phyloP scores from a whole-genome alignment of 2,113 vertebrate species.

The Tupaia chinensis region DNA sequence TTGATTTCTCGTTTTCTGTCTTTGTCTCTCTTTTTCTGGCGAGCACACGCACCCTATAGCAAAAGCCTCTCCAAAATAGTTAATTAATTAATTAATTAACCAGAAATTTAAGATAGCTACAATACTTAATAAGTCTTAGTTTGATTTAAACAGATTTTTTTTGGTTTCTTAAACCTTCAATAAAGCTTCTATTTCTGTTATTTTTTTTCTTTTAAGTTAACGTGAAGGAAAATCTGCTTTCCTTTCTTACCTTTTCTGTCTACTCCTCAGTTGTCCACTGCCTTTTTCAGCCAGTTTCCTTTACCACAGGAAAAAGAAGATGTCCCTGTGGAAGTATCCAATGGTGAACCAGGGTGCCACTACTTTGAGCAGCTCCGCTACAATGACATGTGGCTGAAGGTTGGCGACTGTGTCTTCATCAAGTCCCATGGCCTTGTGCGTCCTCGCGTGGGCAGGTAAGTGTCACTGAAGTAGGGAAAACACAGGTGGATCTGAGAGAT shows the following conservation, averaged over 20 bases:
- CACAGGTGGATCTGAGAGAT: conserved; percentile 39
- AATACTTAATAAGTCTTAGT: conserved; percentile 39
- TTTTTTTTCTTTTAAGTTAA: conserved; percentile 40
- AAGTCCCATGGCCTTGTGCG: conserved; percentile 96
- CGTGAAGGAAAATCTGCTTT: conserved; percentile 17
- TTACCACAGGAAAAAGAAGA: conserved; percentile 95
- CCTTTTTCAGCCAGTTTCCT: conserved; percentile 61
- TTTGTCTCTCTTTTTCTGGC: no score
- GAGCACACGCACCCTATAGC: no score
- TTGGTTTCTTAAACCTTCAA: background rate
- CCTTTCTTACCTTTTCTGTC: background rate
- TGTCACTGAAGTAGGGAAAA: background rate
- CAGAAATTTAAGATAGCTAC: conserved; percentile 34
- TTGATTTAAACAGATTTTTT: conserved; percentile 43
- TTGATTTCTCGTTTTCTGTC: no score
- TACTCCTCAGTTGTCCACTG: conserved; percentile 50
- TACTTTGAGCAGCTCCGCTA: conserved; percentile 98
- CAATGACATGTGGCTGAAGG: conserved; percentile 97
- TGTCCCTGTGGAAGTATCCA: conserved; percentile 95
- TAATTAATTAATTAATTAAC: background rate
- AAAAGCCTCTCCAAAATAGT: no score
- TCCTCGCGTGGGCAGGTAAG: conserved; percentile 96
- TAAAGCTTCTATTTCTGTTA: background rate
- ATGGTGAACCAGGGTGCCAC: conserved; percentile 96
- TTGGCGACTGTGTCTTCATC: conserved; percentile 98